Evolutionary conservation across 2,888 invertebrate species (phyloP), one percentile per base, ranked within the genome.

Genomic region (Alviniconcha strummeri): DNA sequence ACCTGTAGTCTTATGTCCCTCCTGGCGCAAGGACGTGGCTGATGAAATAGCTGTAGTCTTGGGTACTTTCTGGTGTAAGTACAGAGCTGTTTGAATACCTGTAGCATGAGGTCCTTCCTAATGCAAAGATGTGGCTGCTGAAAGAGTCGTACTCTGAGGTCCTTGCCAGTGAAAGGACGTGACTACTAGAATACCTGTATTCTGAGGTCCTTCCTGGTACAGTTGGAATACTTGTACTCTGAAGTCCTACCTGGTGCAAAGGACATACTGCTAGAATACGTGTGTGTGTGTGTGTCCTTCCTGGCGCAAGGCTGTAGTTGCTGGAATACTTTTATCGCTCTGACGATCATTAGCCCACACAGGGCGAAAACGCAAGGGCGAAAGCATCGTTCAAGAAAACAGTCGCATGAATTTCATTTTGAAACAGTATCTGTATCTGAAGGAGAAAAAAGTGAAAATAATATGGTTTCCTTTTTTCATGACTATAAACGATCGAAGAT

Each of bases 201-300:
- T 78, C 15, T 78, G 64, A 78, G 81, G 81, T 15, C 81, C 81
- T 2, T 81, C 81, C n/a, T 81, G 81, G 72, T 74, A 74, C 13
- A 81, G 81, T 74, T 56, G 80, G 69, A 8, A 69, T 17, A 55
- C 54, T 60, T 36, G 17, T 78, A 36, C 64, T 78, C 6, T 78
- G 64, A 78, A 56, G 0, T 7, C 36, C 36, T 36, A 36, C 36
- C 36, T 36, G 36, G 36, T 36, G 36, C 36, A 36, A 36, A 1
- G 36, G 36, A 36, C 3, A 36, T 36, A 36, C 36, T 36, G 36
- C 36, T 36, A 36, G 36, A 36, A 36, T 36, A 36, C 36, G 36
- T 36, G 36, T 36, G 72, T n/a, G n/a, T n/a, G n/a, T n/a, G n/a
- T n/a, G n/a, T n/a, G 81, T 15, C 81, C 81, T 4, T 81, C 81